phyloP scores from a whole-genome alignment of 2,888 invertebrate species.

The Sinotaia quadrata region DNA sequence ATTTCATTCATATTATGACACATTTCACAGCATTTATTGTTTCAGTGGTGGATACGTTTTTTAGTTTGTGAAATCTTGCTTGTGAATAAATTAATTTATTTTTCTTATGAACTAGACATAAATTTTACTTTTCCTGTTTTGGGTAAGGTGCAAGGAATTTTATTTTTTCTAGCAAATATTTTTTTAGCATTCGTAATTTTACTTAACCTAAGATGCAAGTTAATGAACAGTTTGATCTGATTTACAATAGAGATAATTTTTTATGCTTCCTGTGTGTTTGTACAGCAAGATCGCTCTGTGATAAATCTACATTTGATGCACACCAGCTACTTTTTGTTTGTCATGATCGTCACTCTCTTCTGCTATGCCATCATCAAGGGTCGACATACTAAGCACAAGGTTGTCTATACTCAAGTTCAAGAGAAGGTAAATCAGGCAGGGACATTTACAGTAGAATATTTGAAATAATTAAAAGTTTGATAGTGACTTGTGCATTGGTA shows the following conservation, averaged over 20 bases:
- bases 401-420: constrained; percentile 29
- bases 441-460: no score
- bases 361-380: constrained; percentile 71
- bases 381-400: constrained; percentile 48
- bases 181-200: not conserved
- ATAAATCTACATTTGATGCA: constrained; percentile 73
- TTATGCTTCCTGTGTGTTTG: no score
- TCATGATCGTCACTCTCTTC: constrained; percentile 71
- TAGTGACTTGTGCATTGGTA: no score
- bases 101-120: no score
- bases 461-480: no score
- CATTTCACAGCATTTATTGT: no score
- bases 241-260: not conserved
- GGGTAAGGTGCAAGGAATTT: not conserved
- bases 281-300: constrained; percentile 70
- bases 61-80: no score
- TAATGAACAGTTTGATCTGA: not conserved
- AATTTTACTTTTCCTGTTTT: no score
- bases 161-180: not conserved
- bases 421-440: constrained; percentile 34
- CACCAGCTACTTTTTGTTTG: constrained; percentile 72
- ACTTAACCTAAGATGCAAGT: not conserved
- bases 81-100: no score
- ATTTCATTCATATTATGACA: no score
- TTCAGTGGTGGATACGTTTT: no score